These are phyloP conservation scores for Anoplolepis gracilipes DNA, from an alignment of 1,140 invertebrate species.

Conservation along the genomic window DNA sequence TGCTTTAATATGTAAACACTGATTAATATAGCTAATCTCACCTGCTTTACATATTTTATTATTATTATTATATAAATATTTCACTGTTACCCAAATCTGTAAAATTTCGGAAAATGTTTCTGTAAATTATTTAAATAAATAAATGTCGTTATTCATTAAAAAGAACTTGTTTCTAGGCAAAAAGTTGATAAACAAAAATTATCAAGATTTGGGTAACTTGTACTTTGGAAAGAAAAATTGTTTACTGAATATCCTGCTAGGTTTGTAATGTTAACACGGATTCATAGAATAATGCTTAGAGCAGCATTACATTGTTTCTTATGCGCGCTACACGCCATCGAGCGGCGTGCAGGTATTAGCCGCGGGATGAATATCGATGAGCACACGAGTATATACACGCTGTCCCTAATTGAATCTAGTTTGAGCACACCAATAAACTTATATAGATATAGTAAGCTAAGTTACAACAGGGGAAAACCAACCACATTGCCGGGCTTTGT, in stretches of 20 bases:
- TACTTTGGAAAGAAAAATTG: constrained; percentile 7
- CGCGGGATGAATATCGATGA: constrained; percentile 62
- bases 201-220: not conserved
- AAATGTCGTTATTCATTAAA: not conserved
- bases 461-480: not conserved
- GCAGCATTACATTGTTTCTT: constrained; percentile 53
- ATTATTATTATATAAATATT: constrained; percentile 15
- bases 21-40: not conserved
- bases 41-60: not conserved
- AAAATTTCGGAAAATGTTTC: not conserved
- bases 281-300: constrained; percentile 46
- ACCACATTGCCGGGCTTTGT: constrained; percentile 7
- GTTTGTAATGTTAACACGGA: constrained; percentile 59
- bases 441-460: constrained; percentile 41
- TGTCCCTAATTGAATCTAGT: constrained; percentile 64
- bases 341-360: constrained; percentile 62
- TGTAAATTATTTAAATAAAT: not conserved
- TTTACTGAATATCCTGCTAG: constrained; percentile 35
- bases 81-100: not conserved
- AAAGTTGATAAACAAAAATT: not conserved
- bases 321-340: constrained; percentile 59
- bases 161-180: not conserved
- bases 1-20: not conserved
- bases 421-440: constrained; percentile 50
- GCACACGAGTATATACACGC: constrained; percentile 55